phyloP scores from a whole-genome alignment of 1,140 invertebrate genomes.

The Camponotus vicinus region DNA sequence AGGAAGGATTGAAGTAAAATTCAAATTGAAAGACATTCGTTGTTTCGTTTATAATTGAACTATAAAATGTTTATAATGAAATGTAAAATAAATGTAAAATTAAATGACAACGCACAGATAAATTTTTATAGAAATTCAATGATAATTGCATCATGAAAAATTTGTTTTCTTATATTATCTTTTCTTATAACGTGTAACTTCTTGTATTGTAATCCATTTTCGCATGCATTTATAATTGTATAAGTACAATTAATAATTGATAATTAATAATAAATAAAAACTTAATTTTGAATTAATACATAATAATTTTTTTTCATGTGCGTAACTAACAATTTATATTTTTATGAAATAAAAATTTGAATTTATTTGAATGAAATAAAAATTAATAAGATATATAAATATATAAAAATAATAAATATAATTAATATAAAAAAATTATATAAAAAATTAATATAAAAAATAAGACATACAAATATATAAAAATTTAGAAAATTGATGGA shows the following conservation, averaged over 20 bases:
- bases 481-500: background rate
- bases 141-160: background rate
- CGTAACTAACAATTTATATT: background rate
- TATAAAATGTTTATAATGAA: no score
- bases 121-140: background rate
- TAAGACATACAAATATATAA: no score
- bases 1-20: slow-evolving; percentile 1
- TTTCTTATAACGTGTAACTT: background rate
- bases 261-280: no score
- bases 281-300: background rate
- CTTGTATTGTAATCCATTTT: background rate
- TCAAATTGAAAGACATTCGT: background rate
- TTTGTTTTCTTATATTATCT: background rate
- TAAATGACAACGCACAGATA: background rate
- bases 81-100: background rate
- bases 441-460: no score
- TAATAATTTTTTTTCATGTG: background rate
- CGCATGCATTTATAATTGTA: background rate
- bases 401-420: no score
- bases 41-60: background rate
- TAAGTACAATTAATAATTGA: background rate
- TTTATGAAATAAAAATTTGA: background rate
- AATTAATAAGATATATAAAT: no score
- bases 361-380: background rate
- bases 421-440: no score